Base-by-base conservation (phyloP, 2,113 vertebrate species). In the Paedocypris sp. region DNA sequence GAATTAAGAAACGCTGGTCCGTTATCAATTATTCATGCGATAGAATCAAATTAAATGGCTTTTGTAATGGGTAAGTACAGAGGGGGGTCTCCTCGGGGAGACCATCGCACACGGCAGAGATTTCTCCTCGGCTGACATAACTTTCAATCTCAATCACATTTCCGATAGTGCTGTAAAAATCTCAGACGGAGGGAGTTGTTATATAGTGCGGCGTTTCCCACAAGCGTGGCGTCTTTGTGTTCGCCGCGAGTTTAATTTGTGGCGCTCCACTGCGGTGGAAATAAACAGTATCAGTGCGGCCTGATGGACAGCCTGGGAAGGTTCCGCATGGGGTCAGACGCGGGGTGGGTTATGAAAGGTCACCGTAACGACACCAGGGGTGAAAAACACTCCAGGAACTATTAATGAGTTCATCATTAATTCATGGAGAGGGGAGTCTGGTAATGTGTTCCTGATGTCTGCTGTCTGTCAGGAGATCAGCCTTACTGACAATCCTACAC, bases 11-110 rank as follows among this genome's bases (percentile, higher is more conserved):
- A 62, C 33, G 16, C 13, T 41, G 6, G 43, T 25, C 15, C 33
- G 16, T 56, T 54, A 68, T 68, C 51, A 68, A 68, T 62, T 61
- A 68, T 56, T 68, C 42, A 68, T 49, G 33, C 41, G 33, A 38
- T 48, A 16, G 56, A 60, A 62, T 68, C 36, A 62, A 54, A 67
- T 67, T 49, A 62, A 62, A 57, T 28, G 23, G 65, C 57, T 29
- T 51, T 53, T 64, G 15, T 46, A 54, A 38, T 62, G 49, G 50
- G 20, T 54, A 39, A 68, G 28, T 56, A 43, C 32, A 33, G 38
- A 63, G 23, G 49, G n/a, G 28, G 38, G 28, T 52, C 45, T 63
- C 28, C 25, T 32, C 19, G 45, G 60, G 45, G 51, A 64, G 56
- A 38, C 36, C 16, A 26, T 15, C n/a, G 20, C n/a, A 42, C 26